These are phyloP conservation scores for Thryonomys swinderianus DNA, from an alignment of 2,113 vertebrate genomes.

Conservation along the genomic window DNA sequence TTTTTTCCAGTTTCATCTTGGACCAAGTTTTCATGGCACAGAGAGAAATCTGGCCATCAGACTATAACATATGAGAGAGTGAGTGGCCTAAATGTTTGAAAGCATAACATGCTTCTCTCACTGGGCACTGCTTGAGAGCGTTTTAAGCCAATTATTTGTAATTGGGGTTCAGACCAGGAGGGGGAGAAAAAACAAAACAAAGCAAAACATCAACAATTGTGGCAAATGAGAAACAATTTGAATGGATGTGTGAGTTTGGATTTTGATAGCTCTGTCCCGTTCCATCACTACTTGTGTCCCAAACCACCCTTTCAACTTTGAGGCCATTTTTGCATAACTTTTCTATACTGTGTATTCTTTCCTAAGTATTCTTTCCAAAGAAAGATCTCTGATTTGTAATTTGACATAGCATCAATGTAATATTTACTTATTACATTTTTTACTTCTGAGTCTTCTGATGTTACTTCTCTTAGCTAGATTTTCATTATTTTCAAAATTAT, in stretches of 20 bases:
- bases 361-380: neutral
- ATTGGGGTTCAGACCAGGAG: constrained; percentile 14
- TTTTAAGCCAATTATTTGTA: constrained; percentile 22
- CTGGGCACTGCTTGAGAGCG: neutral
- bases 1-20: constrained; percentile 52
- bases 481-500: constrained; percentile 32
- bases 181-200: neutral
- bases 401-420: neutral
- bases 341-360: neutral
- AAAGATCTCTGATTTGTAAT: neutral
- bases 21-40: constrained; percentile 54
- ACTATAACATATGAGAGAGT: constrained; percentile 41
- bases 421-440: neutral
- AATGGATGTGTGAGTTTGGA: constrained; percentile 40
- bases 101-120: neutral
- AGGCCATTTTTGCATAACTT: neutral
- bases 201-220: neutral
- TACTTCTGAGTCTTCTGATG: neutral
- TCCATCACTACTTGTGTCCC: constrained; percentile 14
- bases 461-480: neutral
- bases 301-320: neutral
- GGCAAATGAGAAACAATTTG: constrained; percentile 43
- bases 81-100: constrained; percentile 31
- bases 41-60: constrained; percentile 23
- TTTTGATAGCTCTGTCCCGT: constrained; percentile 17